phyloP scores from a whole-genome alignment of 2,888 invertebrate genomes.

The Ophion ventricosus region DNA sequence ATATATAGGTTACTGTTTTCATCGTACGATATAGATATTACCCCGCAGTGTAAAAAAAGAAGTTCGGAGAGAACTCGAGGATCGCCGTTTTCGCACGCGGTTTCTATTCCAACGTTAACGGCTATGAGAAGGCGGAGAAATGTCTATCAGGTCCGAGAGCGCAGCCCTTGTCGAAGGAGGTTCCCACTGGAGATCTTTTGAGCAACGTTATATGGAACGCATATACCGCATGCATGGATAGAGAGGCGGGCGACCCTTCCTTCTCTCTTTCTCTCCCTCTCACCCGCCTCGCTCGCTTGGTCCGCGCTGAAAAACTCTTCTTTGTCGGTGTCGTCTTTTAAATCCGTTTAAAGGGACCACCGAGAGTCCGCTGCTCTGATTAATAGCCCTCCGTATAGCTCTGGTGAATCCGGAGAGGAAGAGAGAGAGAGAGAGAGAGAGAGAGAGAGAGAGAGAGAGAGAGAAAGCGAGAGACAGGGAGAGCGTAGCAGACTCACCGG shows the following conservation, averaged over 20 bases:
- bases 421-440: background rate
- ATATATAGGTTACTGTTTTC: conserved; percentile 25
- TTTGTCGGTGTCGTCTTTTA: conserved; percentile 79
- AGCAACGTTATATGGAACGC: conserved; percentile 18
- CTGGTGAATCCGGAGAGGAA: conserved; percentile 54
- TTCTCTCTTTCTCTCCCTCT: conserved; percentile 24
- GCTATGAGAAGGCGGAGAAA: conserved; percentile 51
- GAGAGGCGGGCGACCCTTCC: conserved; percentile 39
- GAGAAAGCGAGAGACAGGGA: background rate
- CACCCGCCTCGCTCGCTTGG: conserved; percentile 23
- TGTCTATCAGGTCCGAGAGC: conserved; percentile 10
- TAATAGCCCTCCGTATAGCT: conserved; percentile 75
- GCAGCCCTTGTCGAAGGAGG: conserved; percentile 41
- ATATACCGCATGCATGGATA: conserved; percentile 28
- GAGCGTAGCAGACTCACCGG: conserved; percentile 52
- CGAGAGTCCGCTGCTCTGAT: conserved; percentile 77
- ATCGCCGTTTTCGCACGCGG: conserved; percentile 57
- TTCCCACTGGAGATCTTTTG: conserved; percentile 32
- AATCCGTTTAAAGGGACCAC: conserved; percentile 80
- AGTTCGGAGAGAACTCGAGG: conserved; percentile 28
- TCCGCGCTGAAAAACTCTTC: conserved; percentile 70
- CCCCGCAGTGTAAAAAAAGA: conserved; percentile 17
- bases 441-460: background rate
- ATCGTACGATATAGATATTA: background rate
- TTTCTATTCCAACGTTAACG: conserved; percentile 34